Percentiles rank a stretch among this genome's conserved stretches.
Conservation (phyloP, 2,888 invertebrate species). For the Morpho deidamia region DNA sequence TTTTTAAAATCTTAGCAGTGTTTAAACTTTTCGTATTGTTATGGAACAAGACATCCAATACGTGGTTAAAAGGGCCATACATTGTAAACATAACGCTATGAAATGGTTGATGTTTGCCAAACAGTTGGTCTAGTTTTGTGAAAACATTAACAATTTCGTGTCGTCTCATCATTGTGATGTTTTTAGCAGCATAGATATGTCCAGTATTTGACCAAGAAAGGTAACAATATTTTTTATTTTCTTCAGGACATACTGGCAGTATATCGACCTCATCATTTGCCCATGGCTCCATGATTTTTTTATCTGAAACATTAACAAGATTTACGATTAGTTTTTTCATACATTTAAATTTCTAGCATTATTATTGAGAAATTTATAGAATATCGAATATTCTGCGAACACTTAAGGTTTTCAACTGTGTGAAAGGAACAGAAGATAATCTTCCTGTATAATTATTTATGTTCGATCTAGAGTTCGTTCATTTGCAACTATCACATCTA, state of each 20-base stretch:
- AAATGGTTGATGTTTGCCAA: constrained; percentile 79
- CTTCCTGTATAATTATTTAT: too few relatives aligned
- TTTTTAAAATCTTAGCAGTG: constrained; percentile 42
- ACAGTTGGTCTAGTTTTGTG: constrained; percentile 82
- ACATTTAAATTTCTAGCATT: neutral
- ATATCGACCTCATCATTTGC: constrained; percentile 51
- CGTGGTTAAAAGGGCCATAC: constrained; percentile 83
- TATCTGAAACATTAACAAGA: constrained; percentile 31
- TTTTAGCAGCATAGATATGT: constrained; percentile 81
- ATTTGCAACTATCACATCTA: too few relatives aligned
- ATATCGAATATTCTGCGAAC: too few relatives aligned
- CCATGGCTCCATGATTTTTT: constrained; percentile 67
- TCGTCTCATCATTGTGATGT: constrained; percentile 72
- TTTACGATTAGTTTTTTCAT: neutral
- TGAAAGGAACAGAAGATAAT: too few relatives aligned
- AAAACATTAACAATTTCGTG: constrained; percentile 86
- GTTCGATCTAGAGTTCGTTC: too few relatives aligned
- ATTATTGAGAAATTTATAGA: too few relatives aligned
- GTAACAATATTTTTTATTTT: constrained; percentile 73
- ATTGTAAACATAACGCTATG: constrained; percentile 82
- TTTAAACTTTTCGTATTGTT: constrained; percentile 67
- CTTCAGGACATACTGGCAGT: constrained; percentile 78
- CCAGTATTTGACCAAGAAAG: constrained; percentile 83
- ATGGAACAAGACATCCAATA: constrained; percentile 82
- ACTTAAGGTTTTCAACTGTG: too few relatives aligned